Percentiles rank a stretch among this genome's conserved stretches.
Conservation (phyloP, 2,113 vertebrate genomes). For the Conger conger region DNA sequence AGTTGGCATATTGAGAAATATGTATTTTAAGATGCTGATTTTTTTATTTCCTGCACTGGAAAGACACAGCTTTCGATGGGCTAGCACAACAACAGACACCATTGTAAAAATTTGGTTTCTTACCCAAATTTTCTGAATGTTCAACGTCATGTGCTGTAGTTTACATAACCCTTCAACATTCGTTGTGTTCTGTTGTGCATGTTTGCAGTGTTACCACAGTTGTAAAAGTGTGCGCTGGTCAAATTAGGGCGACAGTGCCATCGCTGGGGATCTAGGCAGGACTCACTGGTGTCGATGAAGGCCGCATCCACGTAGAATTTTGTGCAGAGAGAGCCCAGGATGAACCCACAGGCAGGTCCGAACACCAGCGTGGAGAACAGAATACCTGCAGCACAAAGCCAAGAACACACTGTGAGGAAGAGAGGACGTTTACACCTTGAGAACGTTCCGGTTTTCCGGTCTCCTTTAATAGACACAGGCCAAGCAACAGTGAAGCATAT, state of each 20-base stretch:
- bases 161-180: no score
- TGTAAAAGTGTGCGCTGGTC: not conserved
- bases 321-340: constrained; percentile 96
- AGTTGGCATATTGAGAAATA: no score
- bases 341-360: constrained; percentile 96
- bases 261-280: no score
- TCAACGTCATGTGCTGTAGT: no score
- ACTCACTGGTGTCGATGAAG: constrained; percentile 94
- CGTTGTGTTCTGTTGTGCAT: no score
- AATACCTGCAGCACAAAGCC: constrained; percentile 80
- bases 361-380: constrained; percentile 97
- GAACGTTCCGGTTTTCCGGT: not conserved
- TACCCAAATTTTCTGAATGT: no score
- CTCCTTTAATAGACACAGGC: not conserved
- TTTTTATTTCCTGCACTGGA: no score
- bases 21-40: no score
- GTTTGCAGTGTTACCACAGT: not conserved
- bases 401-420: not conserved
- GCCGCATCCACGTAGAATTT: constrained; percentile 96
- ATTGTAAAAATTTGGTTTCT: no score
- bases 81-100: no score
- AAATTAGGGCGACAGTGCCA: no score
- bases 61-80: no score
- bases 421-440: not conserved
- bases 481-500: not conserved